phyloP scores from a whole-genome alignment of 2,113 vertebrate species.

The Puntigrus tetrazona region DNA sequence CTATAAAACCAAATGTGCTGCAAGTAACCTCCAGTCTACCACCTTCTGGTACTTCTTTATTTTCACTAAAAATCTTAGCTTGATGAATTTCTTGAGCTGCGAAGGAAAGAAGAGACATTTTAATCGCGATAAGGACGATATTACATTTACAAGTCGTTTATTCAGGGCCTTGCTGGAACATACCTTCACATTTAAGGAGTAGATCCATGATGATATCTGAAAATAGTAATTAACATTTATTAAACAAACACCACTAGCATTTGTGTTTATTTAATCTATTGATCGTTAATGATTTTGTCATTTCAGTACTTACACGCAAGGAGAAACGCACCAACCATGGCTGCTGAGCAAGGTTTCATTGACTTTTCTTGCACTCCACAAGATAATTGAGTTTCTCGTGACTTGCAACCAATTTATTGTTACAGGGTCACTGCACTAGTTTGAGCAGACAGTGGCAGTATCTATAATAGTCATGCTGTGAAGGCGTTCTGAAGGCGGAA shows the following conservation, averaged over 20 bases:
- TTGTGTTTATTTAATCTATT: background rate
- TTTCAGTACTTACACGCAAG: conserved; percentile 12
- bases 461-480: background rate
- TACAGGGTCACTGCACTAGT: background rate
- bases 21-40: conserved; percentile 53
- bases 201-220: conserved; percentile 1
- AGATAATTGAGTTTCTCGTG: background rate
- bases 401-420: background rate
- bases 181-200: conserved; percentile 15
- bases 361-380: background rate
- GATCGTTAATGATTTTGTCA: background rate
- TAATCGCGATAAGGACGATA: no score
- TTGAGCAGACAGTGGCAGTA: background rate
- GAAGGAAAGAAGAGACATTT: background rate
- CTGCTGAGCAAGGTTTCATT: conserved; percentile 5
- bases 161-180: background rate
- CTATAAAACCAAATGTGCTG: conserved; percentile 49
- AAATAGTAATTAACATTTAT: background rate
- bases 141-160: background rate
- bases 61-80: conserved; percentile 52
- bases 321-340: conserved; percentile 7
- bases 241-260: background rate
- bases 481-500: background rate
- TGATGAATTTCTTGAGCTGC: conserved; percentile 41
- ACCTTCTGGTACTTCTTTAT: conserved; percentile 36